These are phyloP conservation scores for Orgyia antiqua DNA, from an alignment of 2,888 invertebrate species.

Conservation along the genomic window DNA sequence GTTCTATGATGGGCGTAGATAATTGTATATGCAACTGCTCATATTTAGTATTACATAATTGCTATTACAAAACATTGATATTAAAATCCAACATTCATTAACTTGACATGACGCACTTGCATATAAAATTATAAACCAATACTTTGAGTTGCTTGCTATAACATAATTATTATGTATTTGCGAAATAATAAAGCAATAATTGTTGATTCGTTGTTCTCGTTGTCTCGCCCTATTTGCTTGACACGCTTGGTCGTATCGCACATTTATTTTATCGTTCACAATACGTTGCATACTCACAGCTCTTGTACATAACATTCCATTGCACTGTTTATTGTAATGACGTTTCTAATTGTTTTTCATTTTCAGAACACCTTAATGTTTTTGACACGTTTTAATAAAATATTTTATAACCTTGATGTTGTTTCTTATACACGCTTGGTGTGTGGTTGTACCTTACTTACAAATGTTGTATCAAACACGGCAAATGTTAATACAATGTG, in stretches of 20 bases:
- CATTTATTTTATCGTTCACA: conserved; percentile 32
- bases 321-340: conserved; percentile 28
- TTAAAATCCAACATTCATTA: too few species aligned
- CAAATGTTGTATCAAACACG: conserved; percentile 9
- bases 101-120: too few species aligned
- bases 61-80: too few species aligned
- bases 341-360: conserved; percentile 23
- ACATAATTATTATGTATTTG: too few species aligned
- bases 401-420: too few species aligned
- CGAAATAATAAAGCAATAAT: conserved; percentile 40
- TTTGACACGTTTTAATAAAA: conserved; percentile 18
- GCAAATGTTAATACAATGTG: too few species aligned
- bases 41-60: too few species aligned
- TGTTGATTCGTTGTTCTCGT: conserved; percentile 43
- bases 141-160: too few species aligned
- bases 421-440: conserved; percentile 30
- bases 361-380: conserved; percentile 35
- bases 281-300: conserved; percentile 32
- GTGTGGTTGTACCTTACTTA: conserved; percentile 26
- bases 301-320: conserved; percentile 34
- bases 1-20: too few species aligned
- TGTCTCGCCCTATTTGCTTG: conserved; percentile 60
- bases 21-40: too few species aligned
- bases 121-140: too few species aligned
- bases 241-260: conserved; percentile 47